Evolutionary conservation across 2,888 invertebrate genomes (phyloP).

Genomic region (Petrophora chlorosata): DNA sequence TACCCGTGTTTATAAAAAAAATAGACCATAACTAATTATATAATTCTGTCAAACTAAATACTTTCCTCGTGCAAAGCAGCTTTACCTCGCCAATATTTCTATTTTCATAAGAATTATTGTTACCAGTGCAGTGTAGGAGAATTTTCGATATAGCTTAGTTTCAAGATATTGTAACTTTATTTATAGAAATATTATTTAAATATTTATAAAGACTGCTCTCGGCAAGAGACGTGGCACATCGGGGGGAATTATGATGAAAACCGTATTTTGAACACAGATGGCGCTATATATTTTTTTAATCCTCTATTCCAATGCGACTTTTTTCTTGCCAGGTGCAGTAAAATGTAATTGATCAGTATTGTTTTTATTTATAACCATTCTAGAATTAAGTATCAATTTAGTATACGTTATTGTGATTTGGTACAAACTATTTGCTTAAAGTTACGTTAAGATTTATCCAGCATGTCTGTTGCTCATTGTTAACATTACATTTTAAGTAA

Average conservation of each 20-base stretch:
- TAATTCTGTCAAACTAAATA: too few relatives aligned
- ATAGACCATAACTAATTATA: too few relatives aligned
- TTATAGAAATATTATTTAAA: conserved; percentile 25
- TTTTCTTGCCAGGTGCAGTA: conserved; percentile 2
- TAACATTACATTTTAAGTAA: conserved; percentile 29
- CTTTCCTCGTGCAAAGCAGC: too few relatives aligned
- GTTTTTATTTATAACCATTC: conserved; percentile 51
- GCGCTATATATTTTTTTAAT: too few relatives aligned
- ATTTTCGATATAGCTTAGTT: conserved; percentile 12
- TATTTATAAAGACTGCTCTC: conserved; percentile 21
- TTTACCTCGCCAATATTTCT: conserved; percentile 43
- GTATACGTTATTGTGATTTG: conserved; percentile 46
- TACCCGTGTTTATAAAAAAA: too few relatives aligned
- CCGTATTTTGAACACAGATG: background rate
- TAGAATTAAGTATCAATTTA: conserved; percentile 40
- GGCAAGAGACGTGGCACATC: conserved; percentile 2
- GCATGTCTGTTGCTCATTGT: conserved; percentile 42
- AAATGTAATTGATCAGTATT: conserved; percentile 54
- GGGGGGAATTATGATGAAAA: too few relatives aligned
- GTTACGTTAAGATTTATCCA: conserved; percentile 32
- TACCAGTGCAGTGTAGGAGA: conserved; percentile 21
- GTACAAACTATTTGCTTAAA: conserved; percentile 51
- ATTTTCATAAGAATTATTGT: conserved; percentile 34
- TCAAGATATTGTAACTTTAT: conserved; percentile 13
- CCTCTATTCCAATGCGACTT: background rate